Percentiles rank a stretch among this genome's conserved stretches.
phyloP scores from a whole-genome alignment of 1,140 invertebrate species.

The Papilio polyxenes region DNA sequence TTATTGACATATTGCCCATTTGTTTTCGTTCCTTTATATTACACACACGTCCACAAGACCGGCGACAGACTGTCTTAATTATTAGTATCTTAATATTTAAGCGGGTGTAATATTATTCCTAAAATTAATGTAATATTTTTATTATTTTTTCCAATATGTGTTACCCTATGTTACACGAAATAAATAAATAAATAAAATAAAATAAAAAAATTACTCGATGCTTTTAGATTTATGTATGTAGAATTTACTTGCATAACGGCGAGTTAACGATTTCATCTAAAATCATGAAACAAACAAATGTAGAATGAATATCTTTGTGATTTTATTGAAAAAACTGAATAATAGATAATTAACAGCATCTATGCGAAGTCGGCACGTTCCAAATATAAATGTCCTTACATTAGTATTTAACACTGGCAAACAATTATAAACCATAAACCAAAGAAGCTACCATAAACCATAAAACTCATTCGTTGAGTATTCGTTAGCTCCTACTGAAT shows the following conservation, averaged over 20 bases:
- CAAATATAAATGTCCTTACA: background rate
- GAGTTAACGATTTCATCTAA: background rate
- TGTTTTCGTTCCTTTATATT: background rate
- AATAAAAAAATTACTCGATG: too few relatives aligned
- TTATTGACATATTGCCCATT: conserved; percentile 25
- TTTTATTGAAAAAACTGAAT: too few relatives aligned
- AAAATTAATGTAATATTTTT: too few relatives aligned
- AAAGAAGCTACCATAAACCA: too few relatives aligned
- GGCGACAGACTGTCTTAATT: too few relatives aligned
- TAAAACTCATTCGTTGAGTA: background rate
- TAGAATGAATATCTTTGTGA: background rate
- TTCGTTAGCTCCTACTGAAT: background rate
- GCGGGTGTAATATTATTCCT: too few relatives aligned
- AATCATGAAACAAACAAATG: background rate
- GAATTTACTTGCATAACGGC: background rate
- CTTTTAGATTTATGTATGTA: conserved; percentile 11
- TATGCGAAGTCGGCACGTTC: background rate
- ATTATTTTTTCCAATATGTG: too few relatives aligned
- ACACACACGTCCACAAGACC: too few relatives aligned
- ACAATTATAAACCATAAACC: too few relatives aligned
- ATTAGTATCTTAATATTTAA: too few relatives aligned
- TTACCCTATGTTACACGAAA: too few relatives aligned
- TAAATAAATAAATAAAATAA: too few relatives aligned
- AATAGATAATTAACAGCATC: background rate
- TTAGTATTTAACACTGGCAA: background rate